Conservation (phyloP, 2,888 invertebrate species). For the Byasa hedistus region DNA sequence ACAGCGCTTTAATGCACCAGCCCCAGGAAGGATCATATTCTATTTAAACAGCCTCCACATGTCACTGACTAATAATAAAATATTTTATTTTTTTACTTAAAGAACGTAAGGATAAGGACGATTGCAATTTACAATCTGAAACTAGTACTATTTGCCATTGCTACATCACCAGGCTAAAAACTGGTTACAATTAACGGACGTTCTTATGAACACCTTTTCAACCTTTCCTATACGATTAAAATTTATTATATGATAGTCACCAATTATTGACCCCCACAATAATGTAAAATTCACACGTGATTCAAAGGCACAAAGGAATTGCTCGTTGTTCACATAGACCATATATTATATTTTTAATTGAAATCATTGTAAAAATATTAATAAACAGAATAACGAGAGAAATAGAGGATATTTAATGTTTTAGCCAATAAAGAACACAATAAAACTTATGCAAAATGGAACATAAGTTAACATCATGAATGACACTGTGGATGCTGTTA, state of each 20-base stretch:
- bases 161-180: conserved; percentile 15
- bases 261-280: conserved; percentile 76
- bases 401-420: background rate
- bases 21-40: conserved; percentile 12
- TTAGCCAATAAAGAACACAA: conserved; percentile 19
- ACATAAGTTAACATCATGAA: conserved; percentile 28
- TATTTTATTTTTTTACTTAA: background rate
- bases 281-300: conserved; percentile 76
- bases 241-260: conserved; percentile 53
- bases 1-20: conserved; percentile 17
- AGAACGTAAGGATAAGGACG: background rate
- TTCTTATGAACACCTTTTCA: conserved; percentile 28
- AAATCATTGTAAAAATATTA: background rate
- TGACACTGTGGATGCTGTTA: conserved; percentile 34
- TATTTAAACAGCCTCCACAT: conserved; percentile 18
- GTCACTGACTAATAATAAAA: conserved; percentile 3
- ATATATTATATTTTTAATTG: background rate
- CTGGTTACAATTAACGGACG: conserved; percentile 22
- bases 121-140: conserved; percentile 15
- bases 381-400: conserved; percentile 1
- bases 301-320: conserved; percentile 58
- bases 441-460: conserved; percentile 23
- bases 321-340: conserved; percentile 17
- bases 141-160: conserved; percentile 1
- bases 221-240: conserved; percentile 36